Base-by-base conservation (phyloP, 2,113 vertebrate genomes). In the Seriola rivoliana region DNA sequence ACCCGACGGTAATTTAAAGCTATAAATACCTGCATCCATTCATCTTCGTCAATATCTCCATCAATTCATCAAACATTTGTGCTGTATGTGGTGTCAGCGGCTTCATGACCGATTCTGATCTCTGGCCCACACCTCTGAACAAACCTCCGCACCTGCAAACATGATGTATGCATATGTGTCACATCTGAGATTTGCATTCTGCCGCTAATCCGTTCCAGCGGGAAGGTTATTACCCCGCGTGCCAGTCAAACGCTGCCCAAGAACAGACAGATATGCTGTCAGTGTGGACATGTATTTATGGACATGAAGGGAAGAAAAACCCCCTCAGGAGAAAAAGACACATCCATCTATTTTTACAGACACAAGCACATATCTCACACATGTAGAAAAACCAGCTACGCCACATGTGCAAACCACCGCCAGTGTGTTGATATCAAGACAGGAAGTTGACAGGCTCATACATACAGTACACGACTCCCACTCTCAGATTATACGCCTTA, bases 111-210 rank as follows among this genome's bases (percentile, higher is more conserved):
- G 64, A 71, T 76, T 48, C 65, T 59, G 58, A 83, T 80, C 55
- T 67, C 63, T 44, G 54, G 3, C 40, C 55, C 2, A 44, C 71
- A 73, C 67, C 34, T 73, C 62, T 50, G 60, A 72, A 70, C 36
- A 82, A 66, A 63, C 40, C 76, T 65, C 21, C 17, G 23, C 54
- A 88, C 73, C 82, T 81, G 81, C 79, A 69, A 80, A 86, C 81
- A 86, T 78, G 80, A 92, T 86, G 81, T 72, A 80, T 80, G 82
- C 81, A 79, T 76, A 73, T 25, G 73, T 86, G 75, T 90, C 84
- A 85, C 23, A 88, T 73, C 85, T 85, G 57, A 13, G 67, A 88
- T 92, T 91, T 82, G 44, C 79, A 91, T 90, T 88, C 85, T 83
- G 74, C 73, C 12, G 59, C 66, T 91, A 87, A 92, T 88, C 87